Evolutionary conservation across 2,888 invertebrate genomes (phyloP), one percentile per base, ranked within the genome.

Genomic region (Drosophila nr. perissopoda): DNA sequence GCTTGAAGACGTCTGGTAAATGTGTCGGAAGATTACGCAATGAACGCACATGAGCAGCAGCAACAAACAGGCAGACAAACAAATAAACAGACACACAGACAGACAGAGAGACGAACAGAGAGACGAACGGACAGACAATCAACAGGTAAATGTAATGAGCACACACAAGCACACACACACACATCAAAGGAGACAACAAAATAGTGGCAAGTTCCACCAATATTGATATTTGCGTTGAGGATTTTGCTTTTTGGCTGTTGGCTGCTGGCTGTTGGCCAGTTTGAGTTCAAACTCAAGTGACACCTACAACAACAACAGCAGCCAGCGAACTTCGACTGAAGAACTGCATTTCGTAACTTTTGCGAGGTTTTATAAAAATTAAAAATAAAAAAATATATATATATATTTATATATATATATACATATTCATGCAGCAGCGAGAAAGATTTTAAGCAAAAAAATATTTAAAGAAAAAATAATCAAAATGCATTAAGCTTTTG

Each of bases 401-500:
- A 59, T 61, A 78, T 66, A 2, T 25, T 25, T 25, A 33, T 25
- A 8, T 16, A 8, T 16, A 45, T 45, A 25, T 4, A 45, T 21
- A 45, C 13, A 45, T 21, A 13, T 21, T 45, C 13, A 45, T 21
- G 45, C 16, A 10, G 21, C 2, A 21, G 52, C 33, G 25, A 25
- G 45, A 42, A 40, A 57, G 57, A 57, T 54, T 59, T 86, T 69
- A 67, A 67, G 80, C 71, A 76, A 90, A 4, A n/a, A 27, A 6
- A 49, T 27, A 49, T 3, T 1, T 45, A 16, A 25, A 16, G 42
- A 25, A 25, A n/a, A 78, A 78, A 78, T 76, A 87, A 85, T 83
- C 73, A 74, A 90, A 85, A 83, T 85, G 85, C 90, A 90, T 87
- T 89, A 86, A 79, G 89, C 73, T 70, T 87, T 86, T 82, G 73